Base-by-base conservation (phyloP, 64 coral and sea anemone species). In the Montipora foliosa region DNA sequence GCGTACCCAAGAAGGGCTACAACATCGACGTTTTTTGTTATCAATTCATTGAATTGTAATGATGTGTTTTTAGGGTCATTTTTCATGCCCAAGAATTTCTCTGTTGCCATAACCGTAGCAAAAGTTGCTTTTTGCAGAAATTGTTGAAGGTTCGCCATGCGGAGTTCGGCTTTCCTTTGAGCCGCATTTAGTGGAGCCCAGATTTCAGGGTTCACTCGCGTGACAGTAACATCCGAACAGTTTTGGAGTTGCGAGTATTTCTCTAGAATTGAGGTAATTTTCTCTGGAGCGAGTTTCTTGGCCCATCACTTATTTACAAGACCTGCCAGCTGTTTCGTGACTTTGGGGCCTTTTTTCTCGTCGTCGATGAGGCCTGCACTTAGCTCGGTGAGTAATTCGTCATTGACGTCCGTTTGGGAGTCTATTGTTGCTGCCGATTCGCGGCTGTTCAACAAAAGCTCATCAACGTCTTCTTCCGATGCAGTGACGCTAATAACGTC, bases 151-250 rank as follows among this genome's bases (percentile, higher is more conserved):
- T 57, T 57, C 3, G 53, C 53, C 53, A 57, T 57, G 53, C 4
- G 13, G 13, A 89, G 69, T 8, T 89, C 71, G 19, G 44, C 22
- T 79, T 90, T 90, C 51, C 58, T 77, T 67, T 67, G 11, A 29
- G 47, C 22, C 16, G 51, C 75, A 24, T 53, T 75, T 47, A 78
- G 47, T 19, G 45, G 0, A n/a, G 17, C 87, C 87, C 87, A 89
- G 0, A 90, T 90, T 24, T 90, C 88, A 46, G 88, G 88, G 49
- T 90, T 90, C 9, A 90, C 88, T 59, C 71, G 14, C 16, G 87
- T 16, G 8, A 89, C 74, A 37, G 68, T 77, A 49, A 89, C 15
- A 0, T 75, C 49, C 47, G 49, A 14, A 67, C 48, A 79, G 15
- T 90, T 90, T 76, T 90, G 52, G 2, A 51, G 75, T 53, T 60